Percentiles rank a stretch among this genome's conserved stretches.
Evolutionary conservation across 64 coral and sea anemone species (phyloP).

Genomic region (Platygyra sinensis): DNA sequence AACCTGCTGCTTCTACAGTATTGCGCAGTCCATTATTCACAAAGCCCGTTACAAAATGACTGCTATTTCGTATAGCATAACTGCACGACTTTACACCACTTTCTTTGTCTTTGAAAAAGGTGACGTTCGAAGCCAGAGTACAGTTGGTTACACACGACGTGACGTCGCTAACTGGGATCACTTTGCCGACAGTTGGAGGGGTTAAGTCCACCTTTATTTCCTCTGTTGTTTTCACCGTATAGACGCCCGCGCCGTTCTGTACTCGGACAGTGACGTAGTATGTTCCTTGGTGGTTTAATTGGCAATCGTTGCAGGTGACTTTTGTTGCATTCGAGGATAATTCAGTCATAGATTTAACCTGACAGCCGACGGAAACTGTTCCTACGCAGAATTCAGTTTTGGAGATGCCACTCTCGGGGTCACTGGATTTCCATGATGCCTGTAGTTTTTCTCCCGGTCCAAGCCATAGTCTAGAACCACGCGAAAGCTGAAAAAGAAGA

Average conservation of each 20-base stretch:
- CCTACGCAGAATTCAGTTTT: constrained; percentile 92
- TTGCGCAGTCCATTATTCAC: constrained; percentile 28
- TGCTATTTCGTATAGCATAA: constrained; percentile 49
- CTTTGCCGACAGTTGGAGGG: constrained; percentile 50
- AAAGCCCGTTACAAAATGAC: background rate
- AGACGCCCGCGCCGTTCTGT: constrained; percentile 77
- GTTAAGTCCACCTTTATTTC: constrained; percentile 67
- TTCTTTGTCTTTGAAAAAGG: constrained; percentile 71
- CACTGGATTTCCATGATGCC: constrained; percentile 68
- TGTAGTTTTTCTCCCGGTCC: constrained; percentile 31
- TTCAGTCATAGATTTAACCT: constrained; percentile 73
- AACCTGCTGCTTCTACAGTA: background rate
- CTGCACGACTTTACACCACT: constrained; percentile 74
- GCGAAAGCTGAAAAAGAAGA: background rate
- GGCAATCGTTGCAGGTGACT: constrained; percentile 79
- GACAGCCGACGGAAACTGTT: constrained; percentile 70
- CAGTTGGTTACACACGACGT: constrained; percentile 71
- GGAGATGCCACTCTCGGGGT: constrained; percentile 70
- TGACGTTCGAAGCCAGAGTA: constrained; percentile 45
- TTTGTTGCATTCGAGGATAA: constrained; percentile 34
- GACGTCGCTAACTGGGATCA: constrained; percentile 11
- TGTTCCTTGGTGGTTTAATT: constrained; percentile 47
- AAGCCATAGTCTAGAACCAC: constrained; percentile 42
- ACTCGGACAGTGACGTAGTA: constrained; percentile 83
- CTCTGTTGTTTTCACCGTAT: constrained; percentile 61